A percentile compares a stretch with the other conserved stretches of the same genome.
phyloP scores from a whole-genome alignment of 2,888 invertebrate species.

The Ferrisia virgata region DNA sequence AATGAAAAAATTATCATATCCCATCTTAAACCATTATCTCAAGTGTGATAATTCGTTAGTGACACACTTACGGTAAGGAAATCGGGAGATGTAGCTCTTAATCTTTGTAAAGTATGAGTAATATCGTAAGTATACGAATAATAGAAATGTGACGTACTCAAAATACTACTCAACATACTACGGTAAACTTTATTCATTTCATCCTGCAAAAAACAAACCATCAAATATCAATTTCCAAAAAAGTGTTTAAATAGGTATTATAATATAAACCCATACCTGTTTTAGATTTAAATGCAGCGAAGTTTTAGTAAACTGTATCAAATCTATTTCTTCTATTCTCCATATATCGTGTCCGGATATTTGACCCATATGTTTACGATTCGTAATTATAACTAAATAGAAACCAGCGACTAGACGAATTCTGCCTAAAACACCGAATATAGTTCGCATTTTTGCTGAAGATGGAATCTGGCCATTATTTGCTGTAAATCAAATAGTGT shows the following conservation, averaged over 20 bases:
- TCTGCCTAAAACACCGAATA: constrained; percentile 86
- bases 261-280: constrained; percentile 58
- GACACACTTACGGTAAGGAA: constrained; percentile 69
- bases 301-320: constrained; percentile 82
- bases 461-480: constrained; percentile 64
- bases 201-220: constrained; percentile 56
- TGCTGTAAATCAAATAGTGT: constrained; percentile 52
- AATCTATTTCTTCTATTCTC: constrained; percentile 73
- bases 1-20: constrained; percentile 49
- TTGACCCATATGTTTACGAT: constrained; percentile 76
- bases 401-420: constrained; percentile 79
- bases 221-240: background rate
- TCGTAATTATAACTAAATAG: constrained; percentile 85
- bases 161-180: constrained; percentile 75
- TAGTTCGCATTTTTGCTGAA: constrained; percentile 58
- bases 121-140: constrained; percentile 93
- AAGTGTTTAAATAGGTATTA: background rate
- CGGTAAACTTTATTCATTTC: constrained; percentile 80
- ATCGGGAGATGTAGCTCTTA: constrained; percentile 78
- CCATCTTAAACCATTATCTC: no score
- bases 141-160: constrained; percentile 84
- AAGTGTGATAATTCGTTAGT: no score
- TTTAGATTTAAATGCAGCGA: constrained; percentile 78
- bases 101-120: constrained; percentile 84
- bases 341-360: constrained; percentile 77